Percentiles rank a stretch among this genome's conserved stretches.
Conservation (phyloP, 1,140 invertebrate genomes). For the Platorchestia sp. region DNA sequence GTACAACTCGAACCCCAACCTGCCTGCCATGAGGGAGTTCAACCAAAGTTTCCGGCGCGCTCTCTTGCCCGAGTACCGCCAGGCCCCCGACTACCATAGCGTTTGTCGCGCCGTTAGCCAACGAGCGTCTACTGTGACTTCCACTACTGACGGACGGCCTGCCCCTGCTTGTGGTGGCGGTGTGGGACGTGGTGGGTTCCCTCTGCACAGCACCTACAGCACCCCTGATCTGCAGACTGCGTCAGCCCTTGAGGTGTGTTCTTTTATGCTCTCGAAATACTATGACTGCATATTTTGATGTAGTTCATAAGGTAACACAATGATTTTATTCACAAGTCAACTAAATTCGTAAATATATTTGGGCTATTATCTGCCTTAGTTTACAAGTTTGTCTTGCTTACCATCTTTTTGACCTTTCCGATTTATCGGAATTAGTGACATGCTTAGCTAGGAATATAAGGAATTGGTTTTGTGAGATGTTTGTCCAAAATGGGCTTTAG, state of each 20-base stretch:
- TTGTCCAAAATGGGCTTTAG: too few species aligned
- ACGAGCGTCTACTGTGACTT: not conserved
- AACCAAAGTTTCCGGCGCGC: constrained; percentile 73
- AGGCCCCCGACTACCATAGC: constrained; percentile 93
- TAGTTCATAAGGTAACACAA: too few species aligned
- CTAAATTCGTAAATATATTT: too few species aligned
- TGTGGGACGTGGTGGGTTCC: not conserved
- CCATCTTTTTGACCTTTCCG: too few species aligned
- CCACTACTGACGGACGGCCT: not conserved
- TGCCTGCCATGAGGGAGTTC: not conserved
- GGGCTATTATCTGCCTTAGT: too few species aligned
- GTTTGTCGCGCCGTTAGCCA: constrained; percentile 69
- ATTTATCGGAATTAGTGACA: too few species aligned
- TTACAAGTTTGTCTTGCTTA: too few species aligned
- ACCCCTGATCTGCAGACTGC: constrained; percentile 31
- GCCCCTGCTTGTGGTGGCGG: not conserved
- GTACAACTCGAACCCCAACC: constrained; percentile 34
- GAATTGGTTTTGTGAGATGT: too few species aligned
- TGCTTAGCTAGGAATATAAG: too few species aligned
- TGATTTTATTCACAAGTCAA: too few species aligned
- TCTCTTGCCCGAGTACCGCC: constrained; percentile 88
- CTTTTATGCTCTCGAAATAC: not conserved
- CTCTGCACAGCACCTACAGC: constrained; percentile 46
- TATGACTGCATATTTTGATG: too few species aligned
- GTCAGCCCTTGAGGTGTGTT: not conserved